Evolutionary conservation across 2,888 invertebrate species (phyloP), one percentile per base, ranked within the genome.

Genomic region (Tiphia femorata): DNA sequence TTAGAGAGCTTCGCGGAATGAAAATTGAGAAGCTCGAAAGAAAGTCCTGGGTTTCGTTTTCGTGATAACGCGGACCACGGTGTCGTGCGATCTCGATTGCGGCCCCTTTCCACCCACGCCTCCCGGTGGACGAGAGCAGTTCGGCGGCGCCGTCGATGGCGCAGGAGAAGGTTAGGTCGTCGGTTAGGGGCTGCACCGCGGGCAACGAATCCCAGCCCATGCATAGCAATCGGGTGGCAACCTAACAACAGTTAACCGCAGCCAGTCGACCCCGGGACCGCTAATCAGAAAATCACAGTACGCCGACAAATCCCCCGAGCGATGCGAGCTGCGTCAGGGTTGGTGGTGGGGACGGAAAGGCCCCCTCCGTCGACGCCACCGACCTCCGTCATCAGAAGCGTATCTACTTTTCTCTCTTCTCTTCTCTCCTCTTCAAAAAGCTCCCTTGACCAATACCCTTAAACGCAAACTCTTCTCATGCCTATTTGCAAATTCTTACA

Each of bases 191-290:
- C 57, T 54, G 61, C 50, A 62, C 58, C 56, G 58, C 57, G 64
- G 67, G 72, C 76, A n/a, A 75, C 70, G 76, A 77, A 72, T 80
- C 81, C 82, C 82, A 82, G 80, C 78, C 81, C 81, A 83, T 83
- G 82, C 82, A 83, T 83, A 82, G 77, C 80, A 83, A 82, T 82
- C 72, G 80, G 68, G 79, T 70, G 62, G 67, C 75, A 75, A 79
- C 80, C 78, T 82, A 82, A 80, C 81, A 80, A 82, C 81, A 78
- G 80, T 80, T 82, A 82, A 81, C 81, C 78, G 81, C 78, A 81
- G 68, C 76, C 81, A 79, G 77, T 80, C 82, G 78, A 80, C 79
- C 80, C 76, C n/a, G n/a, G n/a, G n/a, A 67, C 75, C 71, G 75
- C 78, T 82, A 83, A 83, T 83, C 81, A 82, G 81, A 80, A 81